Percentiles rank a stretch among this genome's conserved stretches.
phyloP scores from a whole-genome alignment of 2,888 invertebrate species.

The Euspilapteryx auroguttella region DNA sequence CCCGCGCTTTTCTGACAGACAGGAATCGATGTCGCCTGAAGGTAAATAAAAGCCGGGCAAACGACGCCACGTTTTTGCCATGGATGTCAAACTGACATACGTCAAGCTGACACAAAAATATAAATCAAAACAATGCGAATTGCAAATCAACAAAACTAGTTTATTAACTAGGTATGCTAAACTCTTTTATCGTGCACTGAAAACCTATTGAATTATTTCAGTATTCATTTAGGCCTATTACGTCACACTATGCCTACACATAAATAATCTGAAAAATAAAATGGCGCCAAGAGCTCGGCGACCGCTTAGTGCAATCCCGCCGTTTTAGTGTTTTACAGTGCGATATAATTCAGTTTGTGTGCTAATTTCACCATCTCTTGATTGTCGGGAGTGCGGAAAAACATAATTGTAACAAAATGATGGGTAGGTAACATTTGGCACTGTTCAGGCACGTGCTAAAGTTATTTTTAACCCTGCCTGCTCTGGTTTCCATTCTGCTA shows the following conservation, averaged over 20 bases:
- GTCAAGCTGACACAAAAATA: constrained; percentile 53
- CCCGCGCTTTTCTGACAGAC: constrained; percentile 39
- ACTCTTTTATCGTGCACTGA: constrained; percentile 11
- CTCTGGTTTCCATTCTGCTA: too few species aligned
- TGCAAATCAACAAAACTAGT: constrained; percentile 17
- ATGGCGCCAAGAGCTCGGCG: constrained; percentile 54
- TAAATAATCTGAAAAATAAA: constrained; percentile 48
- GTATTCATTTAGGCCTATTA: constrained; percentile 32
- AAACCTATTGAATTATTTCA: constrained; percentile 10
- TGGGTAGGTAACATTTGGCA: too few species aligned
- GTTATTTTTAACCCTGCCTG: constrained; percentile 37
- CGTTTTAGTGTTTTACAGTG: too few species aligned
- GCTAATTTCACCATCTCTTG: not conserved
- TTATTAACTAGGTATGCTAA: constrained; percentile 10
- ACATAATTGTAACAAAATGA: too few species aligned
- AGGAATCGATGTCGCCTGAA: constrained; percentile 47
- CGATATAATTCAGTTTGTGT: not conserved
- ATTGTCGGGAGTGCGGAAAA: too few species aligned
- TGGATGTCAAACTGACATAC: constrained; percentile 59
- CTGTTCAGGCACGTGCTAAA: constrained; percentile 38
- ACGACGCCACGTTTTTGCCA: constrained; percentile 61
- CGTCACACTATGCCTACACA: constrained; percentile 38
- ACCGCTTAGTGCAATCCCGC: too few species aligned
- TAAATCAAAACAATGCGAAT: constrained; percentile 44
- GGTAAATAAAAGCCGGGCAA: constrained; percentile 42